phyloP scores from a whole-genome alignment of 2,113 vertebrate genomes.

The Drymodes brunneopygia region DNA sequence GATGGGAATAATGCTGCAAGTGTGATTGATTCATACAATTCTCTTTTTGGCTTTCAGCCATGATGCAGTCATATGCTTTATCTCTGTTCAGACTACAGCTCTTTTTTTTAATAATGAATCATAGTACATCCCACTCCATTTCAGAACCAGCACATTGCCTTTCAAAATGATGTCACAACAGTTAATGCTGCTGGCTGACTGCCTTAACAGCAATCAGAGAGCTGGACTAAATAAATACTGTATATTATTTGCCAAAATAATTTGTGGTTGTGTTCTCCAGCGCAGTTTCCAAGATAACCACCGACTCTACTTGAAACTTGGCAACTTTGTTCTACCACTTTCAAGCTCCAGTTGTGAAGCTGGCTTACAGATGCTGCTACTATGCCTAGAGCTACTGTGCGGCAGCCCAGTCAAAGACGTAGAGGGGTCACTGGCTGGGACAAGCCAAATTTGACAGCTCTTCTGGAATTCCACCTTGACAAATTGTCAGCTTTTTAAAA shows the following conservation, averaged over 20 bases:
- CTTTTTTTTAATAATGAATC: conserved; percentile 10
- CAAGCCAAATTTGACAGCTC: conserved; percentile 21
- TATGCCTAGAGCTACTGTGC: conserved; percentile 1
- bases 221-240: conserved; percentile 69
- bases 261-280: conserved; percentile 66
- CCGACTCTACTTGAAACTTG: conserved; percentile 61
- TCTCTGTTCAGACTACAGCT: conserved; percentile 54
- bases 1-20: conserved; percentile 23
- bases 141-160: conserved; percentile 52
- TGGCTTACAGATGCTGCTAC: conserved; percentile 43
- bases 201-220: conserved; percentile 61
- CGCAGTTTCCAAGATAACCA: conserved; percentile 71
- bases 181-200: conserved; percentile 59
- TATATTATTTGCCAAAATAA: conserved; percentile 69
- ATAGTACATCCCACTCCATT: conserved; percentile 54
- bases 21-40: conserved; percentile 33
- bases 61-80: conserved; percentile 53
- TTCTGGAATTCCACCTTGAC: conserved; percentile 11
- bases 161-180: conserved; percentile 63
- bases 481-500: not conserved
- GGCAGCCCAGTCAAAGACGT: not conserved
- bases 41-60: conserved; percentile 30
- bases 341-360: conserved; percentile 35
- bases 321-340: conserved; percentile 51
- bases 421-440: not conserved